Base-by-base conservation (phyloP, 1,140 invertebrate genomes). In the Eufriesea mexicana region DNA sequence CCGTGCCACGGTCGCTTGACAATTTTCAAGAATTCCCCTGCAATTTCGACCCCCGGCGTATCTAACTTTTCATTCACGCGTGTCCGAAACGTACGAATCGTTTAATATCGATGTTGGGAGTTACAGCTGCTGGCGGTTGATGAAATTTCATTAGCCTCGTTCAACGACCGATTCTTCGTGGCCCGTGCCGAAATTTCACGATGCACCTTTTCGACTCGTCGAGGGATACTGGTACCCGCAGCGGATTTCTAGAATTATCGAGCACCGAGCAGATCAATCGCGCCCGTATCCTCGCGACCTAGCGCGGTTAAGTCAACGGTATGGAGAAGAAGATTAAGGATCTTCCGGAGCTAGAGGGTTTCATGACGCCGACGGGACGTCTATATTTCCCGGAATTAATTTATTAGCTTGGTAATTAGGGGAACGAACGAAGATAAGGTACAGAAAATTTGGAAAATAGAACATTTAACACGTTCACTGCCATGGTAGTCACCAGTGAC, bases 171-270 rank as follows among this genome's bases (percentile, higher is more conserved):
- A n/a, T 54, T 45, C 57, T 51, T 67, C 66, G 1, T 54, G 0
- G 6, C n/a, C 18, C 55, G 20, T 20, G 55, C 14, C 20, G n/a
- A 55, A 79, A 61, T 75, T 86, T 49, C 35, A 4, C 35, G 10
- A 47, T 23, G 8, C 66, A 4, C 42, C 66, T 6, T 20, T 47
- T 47, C 57, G 59, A 49, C 20, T 20, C 28, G 12, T 14, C 2
- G 9, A 8, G 16, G 9, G 6, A 71, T 82, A 61, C 66, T 79
- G 76, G 71, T 80, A 86, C 72, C 83, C 78, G 83, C 83, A 84
- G 51, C 42, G 47, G 49, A 80, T 64, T 84, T 84, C 42, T 51
- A 47, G 62, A 5, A 42, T 9, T 61, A 16, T 61, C 23, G 16
- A 23, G 16, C 12, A 47, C 20, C 5, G 5, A 6, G 6, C 6